These are phyloP conservation scores for Sinocyclocheilus rhinocerous DNA, from an alignment of 2,113 vertebrate species.

Conservation along the genomic window DNA sequence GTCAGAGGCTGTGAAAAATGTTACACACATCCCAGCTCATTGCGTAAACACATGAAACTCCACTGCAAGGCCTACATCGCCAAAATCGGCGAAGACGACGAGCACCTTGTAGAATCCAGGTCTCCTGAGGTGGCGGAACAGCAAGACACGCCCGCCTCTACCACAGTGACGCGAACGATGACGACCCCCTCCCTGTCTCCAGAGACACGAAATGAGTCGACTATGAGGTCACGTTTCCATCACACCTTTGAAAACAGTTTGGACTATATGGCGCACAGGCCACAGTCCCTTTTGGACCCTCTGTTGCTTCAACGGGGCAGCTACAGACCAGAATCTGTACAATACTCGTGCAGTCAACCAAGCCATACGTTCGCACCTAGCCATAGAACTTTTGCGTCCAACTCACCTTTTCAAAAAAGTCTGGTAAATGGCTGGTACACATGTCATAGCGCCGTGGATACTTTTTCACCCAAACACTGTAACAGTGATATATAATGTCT, in stretches of 20 bases:
- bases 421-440: constrained; percentile 80
- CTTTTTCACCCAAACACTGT: constrained; percentile 72
- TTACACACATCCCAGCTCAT: constrained; percentile 72
- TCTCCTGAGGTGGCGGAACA: constrained; percentile 67
- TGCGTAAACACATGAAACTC: constrained; percentile 77
- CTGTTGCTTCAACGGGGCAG: constrained; percentile 74
- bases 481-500: constrained; percentile 68
- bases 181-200: constrained; percentile 60
- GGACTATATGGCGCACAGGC: constrained; percentile 76
- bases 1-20: constrained; percentile 72
- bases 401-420: constrained; percentile 75
- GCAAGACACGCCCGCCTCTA: constrained; percentile 60
- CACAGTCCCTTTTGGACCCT: constrained; percentile 75
- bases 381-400: constrained; percentile 70
- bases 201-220: constrained; percentile 70
- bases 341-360: constrained; percentile 71
- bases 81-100: constrained; percentile 66
- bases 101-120: constrained; percentile 61
- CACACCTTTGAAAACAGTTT: constrained; percentile 76
- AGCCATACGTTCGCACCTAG: constrained; percentile 69
- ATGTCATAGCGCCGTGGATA: constrained; percentile 74
- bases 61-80: constrained; percentile 67
- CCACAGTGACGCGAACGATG: constrained; percentile 9
- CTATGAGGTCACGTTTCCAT: constrained; percentile 76
- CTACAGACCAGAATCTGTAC: constrained; percentile 73